Conservation (phyloP, 2,113 vertebrate species). For the Triplophysa rosa region DNA sequence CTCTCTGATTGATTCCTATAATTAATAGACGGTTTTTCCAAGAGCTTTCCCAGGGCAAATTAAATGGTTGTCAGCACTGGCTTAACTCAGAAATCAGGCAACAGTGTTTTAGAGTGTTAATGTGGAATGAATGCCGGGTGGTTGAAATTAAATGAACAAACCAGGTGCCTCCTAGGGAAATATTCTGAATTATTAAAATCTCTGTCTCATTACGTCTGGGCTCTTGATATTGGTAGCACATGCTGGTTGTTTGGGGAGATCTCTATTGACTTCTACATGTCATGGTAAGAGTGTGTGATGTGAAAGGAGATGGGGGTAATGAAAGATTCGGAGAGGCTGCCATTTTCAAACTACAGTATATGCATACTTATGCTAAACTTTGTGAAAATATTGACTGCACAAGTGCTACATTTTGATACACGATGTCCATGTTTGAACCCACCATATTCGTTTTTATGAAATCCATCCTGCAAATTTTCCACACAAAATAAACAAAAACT, state of each 20-base stretch:
- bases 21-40: constrained; percentile 37
- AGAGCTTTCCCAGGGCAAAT: constrained; percentile 39
- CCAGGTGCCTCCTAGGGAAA: constrained; percentile 45
- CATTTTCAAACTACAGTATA: no score
- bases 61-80: constrained; percentile 46
- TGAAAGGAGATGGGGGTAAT: neutral
- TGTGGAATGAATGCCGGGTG: constrained; percentile 45
- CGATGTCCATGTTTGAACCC: no score
- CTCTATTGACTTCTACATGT: constrained; percentile 37
- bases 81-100: constrained; percentile 35
- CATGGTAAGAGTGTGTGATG: constrained; percentile 30
- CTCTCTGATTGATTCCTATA: constrained; percentile 34
- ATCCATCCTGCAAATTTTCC: no score
- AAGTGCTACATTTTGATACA: no score
- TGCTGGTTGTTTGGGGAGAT: constrained; percentile 32
- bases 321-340: neutral
- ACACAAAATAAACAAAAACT: no score
- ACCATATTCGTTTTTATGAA: no score
- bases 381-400: no score
- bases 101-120: constrained; percentile 40
- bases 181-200: constrained; percentile 52
- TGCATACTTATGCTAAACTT: no score
- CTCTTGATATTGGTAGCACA: constrained; percentile 41
- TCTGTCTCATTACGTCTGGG: constrained; percentile 43
- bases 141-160: constrained; percentile 52